These are phyloP conservation scores for Desmodus rotundus DNA, from an alignment of 2,113 vertebrate species.

Conservation along the genomic window DNA sequence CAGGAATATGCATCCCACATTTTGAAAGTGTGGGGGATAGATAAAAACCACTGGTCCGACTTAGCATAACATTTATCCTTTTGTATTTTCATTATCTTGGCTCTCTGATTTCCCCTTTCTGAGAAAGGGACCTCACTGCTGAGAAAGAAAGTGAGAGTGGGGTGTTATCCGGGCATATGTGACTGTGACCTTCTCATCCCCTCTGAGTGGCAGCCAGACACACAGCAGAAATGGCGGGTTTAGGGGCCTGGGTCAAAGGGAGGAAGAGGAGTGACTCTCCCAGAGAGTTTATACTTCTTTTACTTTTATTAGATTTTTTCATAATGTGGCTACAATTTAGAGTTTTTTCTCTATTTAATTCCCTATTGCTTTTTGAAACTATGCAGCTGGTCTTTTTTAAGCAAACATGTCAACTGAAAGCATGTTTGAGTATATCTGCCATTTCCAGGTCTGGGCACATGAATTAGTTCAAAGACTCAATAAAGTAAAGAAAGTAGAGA, in stretches of 20 bases:
- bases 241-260: neutral
- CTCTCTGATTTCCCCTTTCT: neutral
- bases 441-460: neutral
- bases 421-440: neutral
- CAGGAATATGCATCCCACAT: neutral
- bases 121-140: neutral
- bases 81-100: neutral
- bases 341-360: neutral
- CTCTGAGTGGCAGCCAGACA: neutral
- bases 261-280: neutral
- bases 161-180: neutral
- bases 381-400: neutral
- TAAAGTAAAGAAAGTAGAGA: neutral
- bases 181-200: neutral
- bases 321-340: neutral
- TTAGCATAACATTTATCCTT: neutral
- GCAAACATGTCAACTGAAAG: neutral
- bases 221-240: neutral
- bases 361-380: neutral
- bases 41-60: neutral
- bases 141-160: neutral
- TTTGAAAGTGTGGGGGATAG: neutral
- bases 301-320: neutral
- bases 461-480: neutral
- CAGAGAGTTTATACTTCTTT: neutral